These are phyloP conservation scores for Aporrectodea caliginosa DNA, from an alignment of 1,140 invertebrate species.

Conservation along the genomic window DNA sequence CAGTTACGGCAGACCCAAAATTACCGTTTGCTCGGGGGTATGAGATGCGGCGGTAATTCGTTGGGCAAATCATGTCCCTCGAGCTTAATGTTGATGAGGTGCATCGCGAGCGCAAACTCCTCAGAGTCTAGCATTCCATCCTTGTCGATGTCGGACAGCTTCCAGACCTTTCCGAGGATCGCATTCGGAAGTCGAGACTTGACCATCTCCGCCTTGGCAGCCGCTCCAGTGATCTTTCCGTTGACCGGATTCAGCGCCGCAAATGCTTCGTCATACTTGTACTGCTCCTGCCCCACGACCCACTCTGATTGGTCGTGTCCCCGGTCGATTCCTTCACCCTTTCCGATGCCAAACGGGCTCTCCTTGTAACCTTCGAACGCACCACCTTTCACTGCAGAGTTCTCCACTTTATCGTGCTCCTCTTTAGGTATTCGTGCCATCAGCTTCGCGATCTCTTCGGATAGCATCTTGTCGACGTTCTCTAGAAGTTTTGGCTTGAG, in stretches of 20 bases:
- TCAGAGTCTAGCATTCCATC: conserved; percentile 93
- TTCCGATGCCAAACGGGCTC: conserved; percentile 92
- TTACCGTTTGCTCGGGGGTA: conserved; percentile 79
- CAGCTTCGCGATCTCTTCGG: conserved; percentile 87
- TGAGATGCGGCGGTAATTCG: conserved; percentile 83
- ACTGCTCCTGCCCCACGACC: conserved; percentile 88
- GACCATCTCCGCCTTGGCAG: conserved; percentile 91
- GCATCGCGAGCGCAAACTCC: conserved; percentile 97
- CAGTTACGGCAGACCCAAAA: neutral
- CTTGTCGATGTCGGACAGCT: conserved; percentile 90
- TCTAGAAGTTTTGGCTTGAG: conserved; percentile 89
- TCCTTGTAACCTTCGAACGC: conserved; percentile 79
- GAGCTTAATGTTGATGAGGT: conserved; percentile 81
- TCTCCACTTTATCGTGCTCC: conserved; percentile 57
- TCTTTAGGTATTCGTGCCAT: conserved; percentile 94
- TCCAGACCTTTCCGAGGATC: conserved; percentile 93
- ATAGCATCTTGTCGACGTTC: conserved; percentile 86
- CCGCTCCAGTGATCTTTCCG: conserved; percentile 88
- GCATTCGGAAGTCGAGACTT: conserved; percentile 97
- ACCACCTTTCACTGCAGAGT: conserved; percentile 48
- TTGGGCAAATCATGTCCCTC: conserved; percentile 90
- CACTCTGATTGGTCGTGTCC: conserved; percentile 92
- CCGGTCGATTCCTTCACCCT: conserved; percentile 93
- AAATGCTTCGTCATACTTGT: conserved; percentile 84
- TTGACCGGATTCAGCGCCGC: conserved; percentile 76